These are phyloP conservation scores for Avahi laniger DNA, from an alignment of 2,797 vertebrate genomes.

Conservation along the genomic window DNA sequence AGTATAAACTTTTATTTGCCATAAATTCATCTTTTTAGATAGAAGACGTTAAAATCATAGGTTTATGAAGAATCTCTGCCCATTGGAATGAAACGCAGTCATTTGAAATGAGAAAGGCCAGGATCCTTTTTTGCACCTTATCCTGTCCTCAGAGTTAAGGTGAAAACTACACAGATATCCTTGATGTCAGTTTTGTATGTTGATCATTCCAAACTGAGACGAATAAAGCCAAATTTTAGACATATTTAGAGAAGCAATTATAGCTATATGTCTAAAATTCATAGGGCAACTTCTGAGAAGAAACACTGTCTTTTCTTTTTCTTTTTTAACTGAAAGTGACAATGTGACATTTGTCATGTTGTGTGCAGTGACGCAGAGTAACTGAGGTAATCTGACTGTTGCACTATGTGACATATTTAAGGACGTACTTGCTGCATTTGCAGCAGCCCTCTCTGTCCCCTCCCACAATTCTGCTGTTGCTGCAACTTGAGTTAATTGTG, in stretches of 20 bases:
- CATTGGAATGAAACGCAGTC: constrained; percentile 68
- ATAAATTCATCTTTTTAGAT: constrained; percentile 50
- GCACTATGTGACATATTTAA: constrained; percentile 73
- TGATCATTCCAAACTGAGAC: constrained; percentile 61
- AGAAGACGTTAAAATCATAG: constrained; percentile 65
- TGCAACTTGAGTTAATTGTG: constrained; percentile 70
- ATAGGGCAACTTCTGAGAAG: constrained; percentile 77
- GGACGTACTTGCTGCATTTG: constrained; percentile 73
- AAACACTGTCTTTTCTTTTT: constrained; percentile 72
- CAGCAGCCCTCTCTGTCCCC: constrained; percentile 70
- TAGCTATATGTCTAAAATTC: constrained; percentile 60
- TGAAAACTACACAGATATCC: constrained; percentile 62
- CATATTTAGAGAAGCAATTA: constrained; percentile 36
- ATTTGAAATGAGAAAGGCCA: constrained; percentile 75
- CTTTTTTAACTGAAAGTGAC: constrained; percentile 56
- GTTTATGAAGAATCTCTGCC: constrained; percentile 67
- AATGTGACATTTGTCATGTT: constrained; percentile 76
- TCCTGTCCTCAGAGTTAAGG: constrained; percentile 79
- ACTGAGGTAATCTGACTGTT: constrained; percentile 62
- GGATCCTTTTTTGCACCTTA: constrained; percentile 54
- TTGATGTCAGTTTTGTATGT: constrained; percentile 58
- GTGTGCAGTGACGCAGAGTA: constrained; percentile 73
- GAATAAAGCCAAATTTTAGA: constrained; percentile 64
- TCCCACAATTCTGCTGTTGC: constrained; percentile 68
- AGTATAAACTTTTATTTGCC: constrained; percentile 68